phyloP scores from a whole-genome alignment of 2,113 vertebrate genomes.

The Serinus canaria region DNA sequence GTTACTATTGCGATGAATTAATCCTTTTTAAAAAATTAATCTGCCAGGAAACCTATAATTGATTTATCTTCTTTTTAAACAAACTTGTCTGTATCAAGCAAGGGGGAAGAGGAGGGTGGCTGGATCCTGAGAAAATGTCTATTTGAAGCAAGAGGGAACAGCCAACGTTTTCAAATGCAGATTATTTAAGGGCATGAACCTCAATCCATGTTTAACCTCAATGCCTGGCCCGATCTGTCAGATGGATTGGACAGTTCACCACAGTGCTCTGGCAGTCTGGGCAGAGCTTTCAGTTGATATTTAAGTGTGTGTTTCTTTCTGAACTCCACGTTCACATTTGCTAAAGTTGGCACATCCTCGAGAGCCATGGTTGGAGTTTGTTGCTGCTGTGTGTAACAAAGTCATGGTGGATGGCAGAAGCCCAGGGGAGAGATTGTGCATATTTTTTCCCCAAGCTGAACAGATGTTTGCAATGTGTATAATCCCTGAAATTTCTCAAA shows the following conservation, averaged over 20 bases:
- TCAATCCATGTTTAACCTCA: constrained; percentile 33
- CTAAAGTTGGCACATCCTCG: not conserved
- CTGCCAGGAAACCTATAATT: not conserved
- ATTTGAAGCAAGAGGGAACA: not conserved
- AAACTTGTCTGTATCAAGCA: not conserved
- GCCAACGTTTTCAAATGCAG: not conserved
- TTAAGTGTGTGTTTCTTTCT: not conserved
- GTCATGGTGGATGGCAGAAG: not conserved
- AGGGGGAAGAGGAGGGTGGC: not conserved
- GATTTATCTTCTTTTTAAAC: not conserved
- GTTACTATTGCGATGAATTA: not conserved
- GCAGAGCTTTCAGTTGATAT: not conserved
- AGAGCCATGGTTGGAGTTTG: not conserved
- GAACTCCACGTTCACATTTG: not conserved
- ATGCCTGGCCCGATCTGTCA: not conserved
- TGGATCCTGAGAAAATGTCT: not conserved
- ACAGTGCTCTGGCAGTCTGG: not conserved
- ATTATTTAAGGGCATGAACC: not conserved
- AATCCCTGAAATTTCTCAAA: not conserved
- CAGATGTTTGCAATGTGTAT: not conserved
- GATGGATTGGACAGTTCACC: not conserved
- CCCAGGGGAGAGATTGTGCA: not conserved
- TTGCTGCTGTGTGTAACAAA: not conserved
- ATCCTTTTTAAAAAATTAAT: not conserved
- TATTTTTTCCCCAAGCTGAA: not conserved